Conservation (phyloP, 2,113 vertebrate genomes). For the Sander lucioperca region DNA sequence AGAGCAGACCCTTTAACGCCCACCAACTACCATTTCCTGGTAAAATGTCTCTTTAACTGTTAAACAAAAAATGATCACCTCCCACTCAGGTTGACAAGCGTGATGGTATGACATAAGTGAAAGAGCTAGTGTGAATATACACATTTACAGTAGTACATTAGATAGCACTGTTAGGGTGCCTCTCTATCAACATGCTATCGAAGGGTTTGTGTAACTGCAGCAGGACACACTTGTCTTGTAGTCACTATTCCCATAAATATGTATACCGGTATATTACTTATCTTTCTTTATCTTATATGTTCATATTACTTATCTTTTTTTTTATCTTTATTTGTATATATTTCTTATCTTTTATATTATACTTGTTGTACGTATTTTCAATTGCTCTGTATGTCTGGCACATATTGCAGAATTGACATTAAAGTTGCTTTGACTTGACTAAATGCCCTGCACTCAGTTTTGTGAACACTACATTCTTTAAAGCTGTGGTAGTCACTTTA, state of each 20-base stretch:
- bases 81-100: slow-evolving; percentile 12
- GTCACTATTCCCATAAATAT: not conserved
- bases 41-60: slow-evolving; percentile 13
- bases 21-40: slow-evolving; percentile 19
- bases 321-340: too few species aligned
- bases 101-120: slow-evolving; percentile 7
- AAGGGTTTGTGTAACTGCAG: not conserved
- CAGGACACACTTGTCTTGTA: not conserved
- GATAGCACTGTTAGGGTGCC: not conserved
- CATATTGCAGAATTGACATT: too few species aligned
- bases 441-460: not conserved
- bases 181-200: not conserved
- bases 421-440: too few species aligned
- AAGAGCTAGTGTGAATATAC: not conserved
- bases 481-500: too few species aligned
- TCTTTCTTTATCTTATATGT: too few species aligned
- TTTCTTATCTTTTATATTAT: too few species aligned
- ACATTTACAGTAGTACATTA: not conserved
- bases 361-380: too few species aligned
- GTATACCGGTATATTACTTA: too few species aligned
- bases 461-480: slow-evolving; percentile 2
- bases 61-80: slow-evolving; percentile 19
- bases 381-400: too few species aligned
- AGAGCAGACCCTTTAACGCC: not conserved
- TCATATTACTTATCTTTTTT: too few species aligned